Evolutionary conservation across 2,888 invertebrate species (phyloP).

Genomic region (Barypeithes pellucidus): DNA sequence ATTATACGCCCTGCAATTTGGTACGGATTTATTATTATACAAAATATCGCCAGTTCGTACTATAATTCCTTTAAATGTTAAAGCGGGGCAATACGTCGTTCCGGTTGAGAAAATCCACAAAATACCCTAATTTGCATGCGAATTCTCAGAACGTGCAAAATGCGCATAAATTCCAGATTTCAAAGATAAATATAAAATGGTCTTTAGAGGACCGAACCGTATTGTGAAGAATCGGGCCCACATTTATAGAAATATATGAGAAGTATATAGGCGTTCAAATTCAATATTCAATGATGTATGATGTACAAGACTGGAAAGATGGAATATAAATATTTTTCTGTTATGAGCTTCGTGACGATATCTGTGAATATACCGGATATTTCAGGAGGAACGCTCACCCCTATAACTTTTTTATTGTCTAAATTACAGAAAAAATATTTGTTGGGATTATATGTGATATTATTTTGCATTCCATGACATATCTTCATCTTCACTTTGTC

Average conservation of each 20-base stretch:
- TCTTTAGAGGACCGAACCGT: not conserved
- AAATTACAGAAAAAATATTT: too few relatives aligned
- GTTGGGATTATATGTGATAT: too few relatives aligned
- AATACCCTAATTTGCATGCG: conserved; percentile 32
- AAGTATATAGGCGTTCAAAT: not conserved
- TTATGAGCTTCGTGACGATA: not conserved
- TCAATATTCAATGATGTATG: conserved; percentile 6
- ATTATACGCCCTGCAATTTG: not conserved
- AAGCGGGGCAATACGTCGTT: conserved; percentile 20
- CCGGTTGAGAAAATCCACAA: conserved; percentile 26
- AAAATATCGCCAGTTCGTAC: not conserved
- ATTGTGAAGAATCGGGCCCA: conserved; percentile 5
- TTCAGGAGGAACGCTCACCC: too few relatives aligned
- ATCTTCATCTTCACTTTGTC: too few relatives aligned
- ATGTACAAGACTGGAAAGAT: not conserved
- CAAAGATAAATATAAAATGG: conserved; percentile 22
- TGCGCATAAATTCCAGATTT: conserved; percentile 20
- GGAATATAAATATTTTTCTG: not conserved
- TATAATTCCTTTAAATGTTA: not conserved
- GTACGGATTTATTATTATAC: conserved; percentile 1
- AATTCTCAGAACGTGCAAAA: conserved; percentile 25
- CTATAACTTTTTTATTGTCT: too few relatives aligned
- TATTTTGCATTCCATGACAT: too few relatives aligned
- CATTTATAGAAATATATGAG: not conserved
- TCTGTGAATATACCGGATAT: too few relatives aligned